phyloP scores from a whole-genome alignment of 2,113 vertebrate species.

The Tyrannus savana region DNA sequence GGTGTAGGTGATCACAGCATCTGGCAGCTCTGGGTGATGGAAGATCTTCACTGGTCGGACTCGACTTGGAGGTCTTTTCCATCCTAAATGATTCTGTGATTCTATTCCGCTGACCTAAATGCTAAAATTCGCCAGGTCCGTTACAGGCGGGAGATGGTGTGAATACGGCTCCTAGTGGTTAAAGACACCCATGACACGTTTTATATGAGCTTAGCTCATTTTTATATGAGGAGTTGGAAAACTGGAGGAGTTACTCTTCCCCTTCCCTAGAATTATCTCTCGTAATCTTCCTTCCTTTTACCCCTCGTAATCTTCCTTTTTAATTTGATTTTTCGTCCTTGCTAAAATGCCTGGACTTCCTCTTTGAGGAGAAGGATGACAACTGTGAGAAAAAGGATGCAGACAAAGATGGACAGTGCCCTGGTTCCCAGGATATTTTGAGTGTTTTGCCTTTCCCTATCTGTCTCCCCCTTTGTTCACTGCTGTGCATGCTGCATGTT shows the following conservation, averaged over 20 bases:
- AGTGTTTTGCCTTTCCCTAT: background rate
- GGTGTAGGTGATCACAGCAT: background rate
- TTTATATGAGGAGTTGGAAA: background rate
- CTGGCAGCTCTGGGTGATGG: background rate
- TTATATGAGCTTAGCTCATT: background rate
- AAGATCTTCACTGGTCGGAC: background rate
- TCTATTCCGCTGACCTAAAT: background rate
- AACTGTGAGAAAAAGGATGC: background rate
- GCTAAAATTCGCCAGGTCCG: background rate
- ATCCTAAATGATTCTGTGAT: background rate
- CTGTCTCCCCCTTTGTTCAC: background rate
- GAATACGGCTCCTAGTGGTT: constrained; percentile 66
- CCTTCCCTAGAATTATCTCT: background rate
- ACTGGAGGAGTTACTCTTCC: background rate
- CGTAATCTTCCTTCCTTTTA: background rate
- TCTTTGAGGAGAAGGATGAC: background rate
- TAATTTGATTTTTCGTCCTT: background rate
- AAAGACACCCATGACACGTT: constrained; percentile 9
- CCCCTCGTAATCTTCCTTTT: background rate
- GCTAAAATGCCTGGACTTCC: background rate
- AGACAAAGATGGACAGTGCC: background rate
- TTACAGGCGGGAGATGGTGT: background rate
- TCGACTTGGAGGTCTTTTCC: background rate
- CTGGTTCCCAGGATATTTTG: background rate
- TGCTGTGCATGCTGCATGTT: background rate